Evolutionary conservation across 2,888 invertebrate species (phyloP), one percentile per base, ranked within the genome.

Genomic region (Sminthurinus aureus): DNA sequence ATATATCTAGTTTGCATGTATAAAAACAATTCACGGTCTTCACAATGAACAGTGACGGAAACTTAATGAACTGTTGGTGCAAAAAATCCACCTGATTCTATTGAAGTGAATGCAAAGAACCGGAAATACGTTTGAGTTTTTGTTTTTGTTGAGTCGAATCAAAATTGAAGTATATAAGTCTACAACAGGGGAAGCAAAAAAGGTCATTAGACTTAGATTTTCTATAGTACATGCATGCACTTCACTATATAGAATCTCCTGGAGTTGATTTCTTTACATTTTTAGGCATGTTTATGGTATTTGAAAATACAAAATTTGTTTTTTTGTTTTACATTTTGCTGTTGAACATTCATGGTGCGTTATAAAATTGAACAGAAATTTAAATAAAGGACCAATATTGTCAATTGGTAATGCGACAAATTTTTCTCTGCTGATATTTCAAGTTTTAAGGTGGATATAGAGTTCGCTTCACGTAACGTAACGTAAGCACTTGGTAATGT

Each of bases 61-160:
- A 71, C 71, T 71, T 71, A 71, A 71, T 71, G 71, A 38, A 24
- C 71, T 71, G 71, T 22, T 71, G 24, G 71, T 71, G 71, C 71
- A 71, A 71, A 71, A 71, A 71, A 71, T 71, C 24, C 15, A 71
- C 71, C 71, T 71, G 71, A n/a, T 20, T n/a, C 22, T 24, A 71
- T 71, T 71, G 13, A 71, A 71, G 22, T 69, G 20, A 3, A 50
- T 77, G 78, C 64, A 78, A 78, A 78, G 78, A 78, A 78, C 78
- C 78, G 78, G 78, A 78, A 78, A 78, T 78, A 78, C 24, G 64
- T 78, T 78, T 64, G 71, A 71, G 71, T 71, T 71, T 71, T 71
- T 22, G 8, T 71, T 22, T 71, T 71, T 9, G 20, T 71, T 22
- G 26, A 24, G 24, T 13, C 8, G 67, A 24, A 71, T 71, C 24